Evolutionary conservation across 2,797 vertebrate genomes (phyloP).

Genomic region (Alauda arvensis): DNA sequence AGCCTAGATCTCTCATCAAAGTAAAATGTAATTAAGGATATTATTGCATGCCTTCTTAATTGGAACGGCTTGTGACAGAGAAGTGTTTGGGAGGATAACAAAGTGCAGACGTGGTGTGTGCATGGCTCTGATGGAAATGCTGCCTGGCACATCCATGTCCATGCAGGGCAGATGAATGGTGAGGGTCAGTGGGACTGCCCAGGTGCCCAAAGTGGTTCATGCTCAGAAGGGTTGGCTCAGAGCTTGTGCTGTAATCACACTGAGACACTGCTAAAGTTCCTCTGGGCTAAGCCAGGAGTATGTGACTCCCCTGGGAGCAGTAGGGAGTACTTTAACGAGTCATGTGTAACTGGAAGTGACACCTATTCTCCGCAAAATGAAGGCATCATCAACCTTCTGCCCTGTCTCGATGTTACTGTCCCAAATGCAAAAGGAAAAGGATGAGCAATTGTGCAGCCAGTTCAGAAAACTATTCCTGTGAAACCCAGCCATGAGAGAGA

Average conservation of each 20-base stretch:
- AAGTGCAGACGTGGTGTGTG: neutral
- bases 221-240: neutral
- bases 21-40: constrained; percentile 48
- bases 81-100: constrained; percentile 27
- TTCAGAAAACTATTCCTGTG: neutral
- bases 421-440: neutral
- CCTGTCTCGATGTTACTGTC: neutral
- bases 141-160: accelerated
- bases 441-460: neutral
- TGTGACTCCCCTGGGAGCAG: neutral
- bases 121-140: neutral
- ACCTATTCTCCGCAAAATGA: neutral
- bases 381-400: neutral
- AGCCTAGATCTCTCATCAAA: constrained; percentile 63
- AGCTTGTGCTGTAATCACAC: neutral
- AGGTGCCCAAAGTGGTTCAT: accelerated
- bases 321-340: neutral
- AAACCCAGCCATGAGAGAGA: neutral
- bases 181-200: neutral
- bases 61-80: constrained; percentile 51
- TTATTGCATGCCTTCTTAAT: constrained; percentile 58
- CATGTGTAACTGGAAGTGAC: neutral
- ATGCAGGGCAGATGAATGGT: accelerated
- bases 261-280: neutral
- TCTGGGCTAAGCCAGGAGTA: neutral